Conservation (phyloP, 2,888 invertebrate species). For the Bugula neritina region DNA sequence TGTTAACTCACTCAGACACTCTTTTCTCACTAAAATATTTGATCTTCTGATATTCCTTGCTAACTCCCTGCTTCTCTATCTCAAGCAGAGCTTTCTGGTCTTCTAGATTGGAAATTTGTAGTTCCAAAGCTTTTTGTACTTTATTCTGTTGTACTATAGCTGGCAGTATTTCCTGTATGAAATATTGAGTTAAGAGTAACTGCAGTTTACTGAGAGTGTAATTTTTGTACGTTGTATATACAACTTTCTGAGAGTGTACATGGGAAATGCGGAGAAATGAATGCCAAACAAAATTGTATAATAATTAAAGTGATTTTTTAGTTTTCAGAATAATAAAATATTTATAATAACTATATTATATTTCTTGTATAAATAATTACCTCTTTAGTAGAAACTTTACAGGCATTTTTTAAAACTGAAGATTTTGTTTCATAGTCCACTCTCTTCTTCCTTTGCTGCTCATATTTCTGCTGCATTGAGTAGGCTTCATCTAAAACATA, state of each 20-base stretch:
- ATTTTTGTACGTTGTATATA: too few species aligned
- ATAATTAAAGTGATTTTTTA: too few species aligned
- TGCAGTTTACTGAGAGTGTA: too few species aligned
- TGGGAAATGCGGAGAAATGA: neutral
- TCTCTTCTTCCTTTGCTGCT: constrained; percentile 22
- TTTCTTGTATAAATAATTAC: too few species aligned
- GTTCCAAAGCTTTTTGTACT: constrained; percentile 1
- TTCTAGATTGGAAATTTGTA: neutral
- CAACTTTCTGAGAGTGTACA: too few species aligned
- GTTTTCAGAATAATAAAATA: too few species aligned
- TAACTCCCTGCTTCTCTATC: neutral
- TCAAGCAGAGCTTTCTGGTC: constrained; percentile 6
- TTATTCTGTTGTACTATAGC: constrained; percentile 20
- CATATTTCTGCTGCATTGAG: constrained; percentile 4
- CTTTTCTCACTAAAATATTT: constrained; percentile 14
- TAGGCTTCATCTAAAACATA: neutral
- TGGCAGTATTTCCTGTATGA: constrained; percentile 10
- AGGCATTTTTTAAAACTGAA: constrained; percentile 22
- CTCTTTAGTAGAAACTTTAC: constrained; percentile 15
- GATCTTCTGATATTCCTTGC: constrained; percentile 4
- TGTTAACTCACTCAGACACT: constrained; percentile 1
- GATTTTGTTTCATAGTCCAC: constrained; percentile 10
- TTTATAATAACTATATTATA: too few species aligned
- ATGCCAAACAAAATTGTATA: neutral
- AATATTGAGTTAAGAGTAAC: too few species aligned